These are phyloP conservation scores for Zaprionus inermis DNA, from an alignment of 1,140 invertebrate genomes.

Conservation along the genomic window DNA sequence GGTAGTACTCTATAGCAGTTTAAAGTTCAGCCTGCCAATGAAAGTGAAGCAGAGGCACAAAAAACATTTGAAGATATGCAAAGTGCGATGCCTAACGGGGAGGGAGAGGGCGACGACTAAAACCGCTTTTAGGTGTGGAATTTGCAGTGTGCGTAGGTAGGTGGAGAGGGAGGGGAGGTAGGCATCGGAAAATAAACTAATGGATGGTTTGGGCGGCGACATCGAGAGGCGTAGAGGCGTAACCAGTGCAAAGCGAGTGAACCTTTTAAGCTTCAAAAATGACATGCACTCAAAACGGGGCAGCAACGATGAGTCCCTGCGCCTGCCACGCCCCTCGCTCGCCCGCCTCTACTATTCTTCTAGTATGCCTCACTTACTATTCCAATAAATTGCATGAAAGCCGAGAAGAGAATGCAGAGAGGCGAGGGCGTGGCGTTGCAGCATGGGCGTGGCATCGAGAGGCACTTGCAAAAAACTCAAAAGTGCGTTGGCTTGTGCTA, in stretches of 20 bases:
- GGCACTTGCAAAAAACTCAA: slow-evolving; percentile 29
- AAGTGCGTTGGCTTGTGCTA: slow-evolving; percentile 40
- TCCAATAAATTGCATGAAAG: slow-evolving; percentile 32
- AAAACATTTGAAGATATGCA: slow-evolving; percentile 4
- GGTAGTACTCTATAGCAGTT: no score
- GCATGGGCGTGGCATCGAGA: slow-evolving; percentile 46
- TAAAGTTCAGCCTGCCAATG: no score
- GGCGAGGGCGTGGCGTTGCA: slow-evolving; percentile 2
- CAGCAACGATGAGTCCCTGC: slow-evolving; percentile 14
- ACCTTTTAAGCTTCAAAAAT: slow-evolving; percentile 38
- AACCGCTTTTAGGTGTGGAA: neutral
- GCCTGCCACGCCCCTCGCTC: neutral
- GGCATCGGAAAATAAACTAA: neutral
- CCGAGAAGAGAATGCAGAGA: neutral
- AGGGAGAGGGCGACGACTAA: neutral
- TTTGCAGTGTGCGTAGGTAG: neutral
- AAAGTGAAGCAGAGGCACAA: neutral
- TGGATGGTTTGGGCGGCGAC: neutral
- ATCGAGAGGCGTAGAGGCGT: neutral
- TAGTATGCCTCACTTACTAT: slow-evolving; percentile 11
- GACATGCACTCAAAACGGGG: slow-evolving; percentile 27
- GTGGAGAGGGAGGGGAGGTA: neutral
- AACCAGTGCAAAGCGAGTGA: slow-evolving; percentile 22
- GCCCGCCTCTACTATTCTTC: neutral
- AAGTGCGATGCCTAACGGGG: neutral